Percentiles rank a stretch among this genome's conserved stretches.
Evolutionary conservation across 2,888 invertebrate genomes (phyloP).

Genomic region (Idaea straminata): DNA sequence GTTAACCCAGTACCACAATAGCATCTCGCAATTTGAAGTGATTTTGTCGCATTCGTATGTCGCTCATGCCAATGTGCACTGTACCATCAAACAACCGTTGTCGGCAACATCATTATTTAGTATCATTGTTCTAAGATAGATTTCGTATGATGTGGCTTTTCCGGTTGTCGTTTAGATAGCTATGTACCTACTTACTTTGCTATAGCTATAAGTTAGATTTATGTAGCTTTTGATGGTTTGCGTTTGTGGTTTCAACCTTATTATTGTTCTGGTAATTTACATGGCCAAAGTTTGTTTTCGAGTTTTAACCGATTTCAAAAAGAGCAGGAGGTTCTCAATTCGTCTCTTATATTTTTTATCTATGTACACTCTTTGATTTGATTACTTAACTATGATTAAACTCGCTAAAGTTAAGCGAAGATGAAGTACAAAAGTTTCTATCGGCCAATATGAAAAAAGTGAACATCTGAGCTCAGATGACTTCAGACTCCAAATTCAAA

Average conservation of each 20-base stretch:
- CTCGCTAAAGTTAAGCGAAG: too few relatives aligned
- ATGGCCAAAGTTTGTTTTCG: neutral
- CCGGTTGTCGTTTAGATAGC: neutral
- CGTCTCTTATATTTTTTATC: too few relatives aligned
- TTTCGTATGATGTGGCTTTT: slow-evolving; percentile 1
- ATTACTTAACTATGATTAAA: too few relatives aligned
- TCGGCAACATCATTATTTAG: slow-evolving; percentile 3
- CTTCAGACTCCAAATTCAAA: too few relatives aligned
- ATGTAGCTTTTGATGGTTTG: neutral
- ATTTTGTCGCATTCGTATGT: neutral
- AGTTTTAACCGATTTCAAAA: neutral
- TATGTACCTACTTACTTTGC: neutral
- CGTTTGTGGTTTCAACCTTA: neutral
- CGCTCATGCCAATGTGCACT: neutral
- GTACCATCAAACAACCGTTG: neutral
- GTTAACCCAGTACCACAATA: too few relatives aligned
- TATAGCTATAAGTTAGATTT: neutral
- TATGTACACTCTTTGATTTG: too few relatives aligned
- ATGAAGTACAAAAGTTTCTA: too few relatives aligned
- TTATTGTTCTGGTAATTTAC: neutral
- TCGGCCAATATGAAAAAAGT: too few relatives aligned
- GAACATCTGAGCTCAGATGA: too few relatives aligned
- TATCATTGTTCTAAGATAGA: slow-evolving; percentile 5
- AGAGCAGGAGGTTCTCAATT: too few relatives aligned
- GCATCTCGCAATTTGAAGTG: neutral